These are phyloP conservation scores for Drosophila pullipes DNA, from an alignment of 2,888 invertebrate species.

Conservation along the genomic window DNA sequence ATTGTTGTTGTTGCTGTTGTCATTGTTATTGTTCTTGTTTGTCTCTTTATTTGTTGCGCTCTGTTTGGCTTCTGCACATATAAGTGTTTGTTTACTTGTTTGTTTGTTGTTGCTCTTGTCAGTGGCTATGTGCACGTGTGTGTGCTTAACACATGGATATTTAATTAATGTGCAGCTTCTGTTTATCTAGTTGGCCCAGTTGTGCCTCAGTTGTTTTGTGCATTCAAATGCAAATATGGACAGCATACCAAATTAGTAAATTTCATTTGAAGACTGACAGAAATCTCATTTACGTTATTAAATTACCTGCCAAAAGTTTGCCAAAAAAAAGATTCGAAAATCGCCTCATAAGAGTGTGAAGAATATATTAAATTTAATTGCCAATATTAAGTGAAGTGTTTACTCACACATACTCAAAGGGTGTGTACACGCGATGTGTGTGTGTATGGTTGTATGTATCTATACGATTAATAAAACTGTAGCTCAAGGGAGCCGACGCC, in stretches of 20 bases:
- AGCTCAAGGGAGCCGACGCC: conserved; percentile 12
- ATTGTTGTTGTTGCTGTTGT: background rate
- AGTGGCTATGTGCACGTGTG: conserved; percentile 23
- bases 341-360: conserved; percentile 16
- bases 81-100: conserved; percentile 56
- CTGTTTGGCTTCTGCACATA: conserved; percentile 67
- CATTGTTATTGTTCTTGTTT: conserved; percentile 31
- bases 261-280: conserved; percentile 5
- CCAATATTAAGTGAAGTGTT: conserved; percentile 55
- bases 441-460: background rate
- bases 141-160: conserved; percentile 66
- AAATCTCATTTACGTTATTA: conserved; percentile 2
- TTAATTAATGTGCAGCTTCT: conserved; percentile 73
- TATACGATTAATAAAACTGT: conserved; percentile 19
- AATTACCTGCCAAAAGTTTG: background rate
- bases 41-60: conserved; percentile 78
- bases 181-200: conserved; percentile 51
- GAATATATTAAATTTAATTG: conserved; percentile 58
- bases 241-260: conserved; percentile 53
- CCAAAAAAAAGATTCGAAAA: background rate
- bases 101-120: conserved; percentile 27
- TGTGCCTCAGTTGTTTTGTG: conserved; percentile 26
- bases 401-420: conserved; percentile 15
- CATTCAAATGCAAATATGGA: conserved; percentile 57
- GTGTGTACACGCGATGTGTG: conserved; percentile 23